Percentiles rank a stretch among this genome's conserved stretches.
These are phyloP conservation scores for Raillietiella orientalis DNA, from an alignment of 2,888 invertebrate species.

Conservation along the genomic window DNA sequence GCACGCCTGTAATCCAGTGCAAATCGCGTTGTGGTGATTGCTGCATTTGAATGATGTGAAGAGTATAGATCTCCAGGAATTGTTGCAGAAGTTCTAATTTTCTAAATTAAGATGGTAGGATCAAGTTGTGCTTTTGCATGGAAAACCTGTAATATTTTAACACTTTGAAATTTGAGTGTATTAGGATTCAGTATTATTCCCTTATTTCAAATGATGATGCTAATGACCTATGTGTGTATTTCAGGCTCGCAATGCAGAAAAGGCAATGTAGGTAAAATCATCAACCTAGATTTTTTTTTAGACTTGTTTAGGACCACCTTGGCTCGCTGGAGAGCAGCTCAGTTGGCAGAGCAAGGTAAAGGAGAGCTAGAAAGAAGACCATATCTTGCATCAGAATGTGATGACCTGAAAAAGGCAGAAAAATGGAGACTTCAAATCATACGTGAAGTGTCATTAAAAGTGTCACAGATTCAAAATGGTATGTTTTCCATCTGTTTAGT, in stretches of 20 bases:
- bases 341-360: slow-evolving; percentile 36
- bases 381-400: slow-evolving; percentile 78
- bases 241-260: slow-evolving; percentile 95
- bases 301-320: slow-evolving; percentile 47
- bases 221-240: too few species aligned
- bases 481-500: slow-evolving; percentile 6
- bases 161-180: too few species aligned
- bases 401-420: slow-evolving; percentile 63
- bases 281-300: slow-evolving; percentile 4
- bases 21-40: too few species aligned
- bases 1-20: too few species aligned
- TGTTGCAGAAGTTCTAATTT: too few species aligned
- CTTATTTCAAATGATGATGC: too few species aligned
- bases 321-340: slow-evolving; percentile 91
- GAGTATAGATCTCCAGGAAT: too few species aligned
- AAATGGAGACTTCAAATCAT: slow-evolving; percentile 92
- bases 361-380: slow-evolving; percentile 65
- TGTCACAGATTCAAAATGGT: slow-evolving; percentile 95
- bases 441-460: slow-evolving; percentile 87
- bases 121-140: too few species aligned
- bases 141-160: too few species aligned
- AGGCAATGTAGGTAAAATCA: slow-evolving; percentile 51
- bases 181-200: too few species aligned
- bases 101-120: too few species aligned
- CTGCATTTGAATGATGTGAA: too few species aligned